Evolutionary conservation across 2,113 vertebrate species (phyloP), one percentile per base, ranked within the genome.

Genomic region (Aphelocoma coerulescens): DNA sequence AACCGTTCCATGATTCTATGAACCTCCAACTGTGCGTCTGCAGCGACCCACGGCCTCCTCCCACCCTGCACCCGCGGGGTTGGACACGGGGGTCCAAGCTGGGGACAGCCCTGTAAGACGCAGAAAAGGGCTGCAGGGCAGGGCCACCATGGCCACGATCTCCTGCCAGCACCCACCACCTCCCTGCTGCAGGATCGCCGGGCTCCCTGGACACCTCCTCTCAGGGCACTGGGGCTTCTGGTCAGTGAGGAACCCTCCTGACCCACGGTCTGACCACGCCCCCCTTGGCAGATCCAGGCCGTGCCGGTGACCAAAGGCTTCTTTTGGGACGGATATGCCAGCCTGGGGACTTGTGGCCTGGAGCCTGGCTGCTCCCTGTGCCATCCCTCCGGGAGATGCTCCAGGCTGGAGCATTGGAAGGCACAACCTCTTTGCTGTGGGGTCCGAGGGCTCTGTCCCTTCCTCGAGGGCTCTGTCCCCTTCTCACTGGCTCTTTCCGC

Each of bases 21-120:
- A 82, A 35, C 6, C 52, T 32, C 72, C 33, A 28, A 0, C 18
- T 28, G 43, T 48, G 73, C 35, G 14, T 62, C 9, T 49, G 66
- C 59, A 35, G n/a, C 0, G 0, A 12, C 20, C 22, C 37, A 32
- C 5, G 0, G 8, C 23, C 11, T 43, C 39, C 48, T 76, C 17
- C 30, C 11, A 1, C 32, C 30, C 21, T 10, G 16, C 30, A 10
- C 30, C 21, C 72, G 3, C 7, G 28, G 43, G 27, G 39, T 3
- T 23, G 7, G 21, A 8, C 32, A 30, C 2, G 0, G 35, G 35
- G 16, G 1, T 20, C 43, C 12, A 24, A 58, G 58, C 41, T 55
- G 52, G 28, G 41, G 46, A 65, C 14, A 10, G 27, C 18, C 13
- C 16, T 33, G 11, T 1, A 24, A 35, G 21, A 32, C 11, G n/a